Base-by-base conservation (phyloP, 1,140 invertebrate species). In the Drosophila prosaltans region DNA sequence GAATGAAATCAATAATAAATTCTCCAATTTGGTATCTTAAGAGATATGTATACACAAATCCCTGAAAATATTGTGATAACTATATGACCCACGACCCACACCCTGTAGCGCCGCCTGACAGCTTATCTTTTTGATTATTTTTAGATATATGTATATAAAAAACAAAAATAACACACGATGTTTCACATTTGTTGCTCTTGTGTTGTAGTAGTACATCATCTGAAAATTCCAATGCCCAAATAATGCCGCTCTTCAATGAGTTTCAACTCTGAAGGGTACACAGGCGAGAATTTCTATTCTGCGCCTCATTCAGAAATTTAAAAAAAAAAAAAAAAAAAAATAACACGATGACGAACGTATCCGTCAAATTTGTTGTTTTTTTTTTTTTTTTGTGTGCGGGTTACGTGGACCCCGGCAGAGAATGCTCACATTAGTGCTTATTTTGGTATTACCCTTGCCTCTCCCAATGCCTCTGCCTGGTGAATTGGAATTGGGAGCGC, bases 241-340 rank as follows among this genome's bases (percentile, higher is more conserved):
- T 21, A 26, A 41, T 32, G 65, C 30, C 24, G 28, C 64, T 69
- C 63, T 45, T 79, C 69, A 76, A 58, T 79, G 66, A 80, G 77
- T 75, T 76, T 72, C 70, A 80, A 51, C 45, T 84, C 45, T 84
- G 65, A 74, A 54, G 26, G 51, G 59, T 55, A 62, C 54, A 57
- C 21, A 65, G 58, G 57, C 61, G 57, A 58, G 64, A 55, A 83
- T 62, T 78, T 84, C 70, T 76, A 45, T 51, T 61, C 41, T 9
- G 59, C 16, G n/a, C 58, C 83, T 82, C 83, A 86, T 88, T 86
- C 82, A 86, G 72, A 80, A 86, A 88, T 67, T 78, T 36, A 3
- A 4, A 36, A 36, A 36, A 16, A 16, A 16, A 16, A 3, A 4
- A 36, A 36, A 36, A 16, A 16, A 16, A 16, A 16, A 16, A 16